A percentile compares a stretch with the other conserved stretches of the same genome.
Evolutionary conservation across 2,113 vertebrate species (phyloP).

Genomic region (Erythrocebus patas): DNA sequence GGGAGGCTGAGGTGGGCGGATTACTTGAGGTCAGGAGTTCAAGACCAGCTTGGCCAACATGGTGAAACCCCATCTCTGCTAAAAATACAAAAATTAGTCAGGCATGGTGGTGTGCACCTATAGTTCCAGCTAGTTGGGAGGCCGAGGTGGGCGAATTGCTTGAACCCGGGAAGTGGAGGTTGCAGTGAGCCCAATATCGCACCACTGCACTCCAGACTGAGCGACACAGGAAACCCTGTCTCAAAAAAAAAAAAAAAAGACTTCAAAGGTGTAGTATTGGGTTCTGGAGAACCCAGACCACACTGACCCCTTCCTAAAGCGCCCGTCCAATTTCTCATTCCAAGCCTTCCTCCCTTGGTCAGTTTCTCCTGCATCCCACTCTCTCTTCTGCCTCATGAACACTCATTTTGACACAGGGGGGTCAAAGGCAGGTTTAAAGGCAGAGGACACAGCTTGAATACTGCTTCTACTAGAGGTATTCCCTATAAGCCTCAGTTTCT

Average conservation of each 20-base stretch:
- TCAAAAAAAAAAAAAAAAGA: neutral
- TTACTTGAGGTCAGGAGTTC: too few relatives aligned
- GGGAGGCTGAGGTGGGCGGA: too few relatives aligned
- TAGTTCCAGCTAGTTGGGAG: too few relatives aligned
- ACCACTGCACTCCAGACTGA: too few relatives aligned
- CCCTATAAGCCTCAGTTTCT: neutral
- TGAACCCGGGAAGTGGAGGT: too few relatives aligned
- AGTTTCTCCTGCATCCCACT: neutral
- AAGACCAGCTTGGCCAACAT: too few relatives aligned
- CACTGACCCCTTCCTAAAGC: neutral
- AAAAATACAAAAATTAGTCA: too few relatives aligned
- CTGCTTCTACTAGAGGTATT: neutral
- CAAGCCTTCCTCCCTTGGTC: neutral
- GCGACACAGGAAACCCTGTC: too few relatives aligned
- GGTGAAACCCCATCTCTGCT: too few relatives aligned
- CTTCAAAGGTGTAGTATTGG: neutral
- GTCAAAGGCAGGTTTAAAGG: neutral
- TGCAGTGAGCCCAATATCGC: too few relatives aligned
- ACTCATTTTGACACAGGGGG: neutral
- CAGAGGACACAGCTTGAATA: neutral
- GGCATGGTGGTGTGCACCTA: too few relatives aligned
- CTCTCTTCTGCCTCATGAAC: neutral
- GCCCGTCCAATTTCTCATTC: neutral
- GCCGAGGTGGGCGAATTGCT: too few relatives aligned
- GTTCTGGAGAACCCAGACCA: neutral